A percentile compares a stretch with the other conserved stretches of the same genome.
Conservation (phyloP, 2,113 vertebrate genomes). For the Trichechus manatus region DNA sequence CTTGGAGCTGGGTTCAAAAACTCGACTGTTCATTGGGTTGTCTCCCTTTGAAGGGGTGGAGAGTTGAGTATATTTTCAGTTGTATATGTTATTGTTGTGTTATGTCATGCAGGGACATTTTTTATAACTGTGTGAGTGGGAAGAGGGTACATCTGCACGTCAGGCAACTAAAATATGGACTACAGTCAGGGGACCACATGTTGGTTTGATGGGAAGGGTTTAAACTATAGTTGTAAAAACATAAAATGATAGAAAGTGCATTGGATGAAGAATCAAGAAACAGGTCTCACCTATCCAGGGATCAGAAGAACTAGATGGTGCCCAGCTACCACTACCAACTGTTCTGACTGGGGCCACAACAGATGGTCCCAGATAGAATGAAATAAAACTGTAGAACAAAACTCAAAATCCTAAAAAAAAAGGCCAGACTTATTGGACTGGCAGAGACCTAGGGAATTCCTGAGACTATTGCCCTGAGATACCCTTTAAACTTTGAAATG, state of each 20-base stretch:
- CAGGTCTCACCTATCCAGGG: too few species aligned
- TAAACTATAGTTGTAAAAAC: neutral
- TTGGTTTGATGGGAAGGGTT: neutral
- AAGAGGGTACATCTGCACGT: neutral
- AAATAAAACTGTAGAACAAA: too few species aligned
- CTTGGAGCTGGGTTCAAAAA: neutral
- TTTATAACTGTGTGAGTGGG: neutral
- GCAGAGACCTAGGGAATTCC: too few species aligned
- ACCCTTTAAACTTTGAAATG: too few species aligned
- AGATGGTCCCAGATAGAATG: too few species aligned
- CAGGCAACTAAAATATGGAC: neutral
- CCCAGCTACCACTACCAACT: too few species aligned
- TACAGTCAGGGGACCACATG: neutral
- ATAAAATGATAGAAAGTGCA: neutral
- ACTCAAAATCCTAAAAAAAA: too few species aligned
- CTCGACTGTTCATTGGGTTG: neutral
- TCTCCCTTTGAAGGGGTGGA: neutral
- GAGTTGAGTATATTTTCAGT: neutral
- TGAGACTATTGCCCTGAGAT: too few species aligned
- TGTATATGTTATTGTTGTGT: neutral
- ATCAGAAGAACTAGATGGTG: too few species aligned
- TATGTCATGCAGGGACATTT: neutral
- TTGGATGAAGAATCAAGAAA: conserved; percentile 1
- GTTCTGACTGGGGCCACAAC: too few species aligned
- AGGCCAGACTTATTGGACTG: too few species aligned